phyloP scores from a whole-genome alignment of 1,140 invertebrate genomes.

The Apis mellifera region Amel_HAv3.1 CM009939.2:3578501-3579000 shows the following conservation, averaged over 20 bases:
- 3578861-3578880: conserved; percentile 11
- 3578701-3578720: too few species aligned
- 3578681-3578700: too few species aligned
- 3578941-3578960: neutral
- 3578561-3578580: neutral
- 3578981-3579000: neutral
- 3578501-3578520: conserved; percentile 54
- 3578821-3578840: neutral
- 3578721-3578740: too few species aligned
- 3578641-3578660: too few species aligned
- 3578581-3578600: neutral
- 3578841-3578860: neutral
- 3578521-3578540: conserved; percentile 45
- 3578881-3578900: neutral
- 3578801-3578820: neutral
- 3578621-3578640: neutral
- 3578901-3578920: neutral
- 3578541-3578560: conserved; percentile 6
- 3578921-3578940: neutral
- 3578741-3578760: too few species aligned
- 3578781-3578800: too few species aligned
- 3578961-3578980: too few species aligned
- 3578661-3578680: too few species aligned
- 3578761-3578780: too few species aligned
- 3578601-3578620: neutral